These are phyloP conservation scores for Ganaspis brasiliensis DNA, from an alignment of 2,888 invertebrate genomes.

Conservation along the genomic window DNA sequence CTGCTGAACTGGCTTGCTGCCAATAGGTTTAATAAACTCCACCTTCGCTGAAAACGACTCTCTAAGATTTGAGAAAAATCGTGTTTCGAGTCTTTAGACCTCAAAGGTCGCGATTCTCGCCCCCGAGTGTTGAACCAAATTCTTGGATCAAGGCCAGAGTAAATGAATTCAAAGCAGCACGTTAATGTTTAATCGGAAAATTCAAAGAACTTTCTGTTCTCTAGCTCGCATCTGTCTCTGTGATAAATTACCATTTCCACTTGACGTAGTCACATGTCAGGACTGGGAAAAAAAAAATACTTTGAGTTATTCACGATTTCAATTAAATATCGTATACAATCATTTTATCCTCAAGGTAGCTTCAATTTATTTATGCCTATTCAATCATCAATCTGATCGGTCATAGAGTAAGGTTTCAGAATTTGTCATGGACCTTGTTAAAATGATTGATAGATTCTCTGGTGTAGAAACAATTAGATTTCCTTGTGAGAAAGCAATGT, in stretches of 20 bases:
- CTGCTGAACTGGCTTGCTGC: constrained; percentile 34
- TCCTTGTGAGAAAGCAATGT: too few relatives aligned
- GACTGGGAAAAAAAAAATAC: too few relatives aligned
- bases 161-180: constrained; percentile 53
- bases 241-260: constrained; percentile 15
- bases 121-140: constrained; percentile 58
- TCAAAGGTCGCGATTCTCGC: constrained; percentile 19
- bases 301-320: background rate
- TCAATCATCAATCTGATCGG: too few relatives aligned
- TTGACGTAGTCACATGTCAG: background rate
- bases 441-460: too few relatives aligned
- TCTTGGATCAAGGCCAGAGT: constrained; percentile 60
- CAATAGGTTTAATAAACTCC: constrained; percentile 7
- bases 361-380: too few relatives aligned
- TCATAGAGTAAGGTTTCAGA: too few relatives aligned
- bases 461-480: too few relatives aligned
- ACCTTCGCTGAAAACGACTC: constrained; percentile 12
- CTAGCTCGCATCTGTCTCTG: background rate
- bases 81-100: constrained; percentile 19
- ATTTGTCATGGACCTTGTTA: too few relatives aligned
- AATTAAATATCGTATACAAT: background rate
- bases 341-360: too few relatives aligned
- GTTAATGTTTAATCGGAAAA: constrained; percentile 47
- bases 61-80: constrained; percentile 52
- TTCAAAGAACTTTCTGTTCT: constrained; percentile 22